Percentiles rank a stretch among this genome's conserved stretches.
phyloP scores from a whole-genome alignment of 2,888 invertebrate species.

The Catocala fraxini region DNA sequence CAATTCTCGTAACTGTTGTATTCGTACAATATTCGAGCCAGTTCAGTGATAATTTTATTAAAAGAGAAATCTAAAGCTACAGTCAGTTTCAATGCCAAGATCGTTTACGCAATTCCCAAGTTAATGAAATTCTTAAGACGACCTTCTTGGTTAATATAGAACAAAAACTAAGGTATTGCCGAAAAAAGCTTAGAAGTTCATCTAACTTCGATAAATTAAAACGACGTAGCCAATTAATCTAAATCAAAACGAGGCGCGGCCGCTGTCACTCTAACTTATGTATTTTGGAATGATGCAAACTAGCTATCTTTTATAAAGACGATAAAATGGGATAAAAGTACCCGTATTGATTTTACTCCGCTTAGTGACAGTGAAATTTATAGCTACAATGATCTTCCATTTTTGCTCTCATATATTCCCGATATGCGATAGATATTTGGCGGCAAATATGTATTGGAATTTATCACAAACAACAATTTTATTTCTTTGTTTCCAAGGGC shows the following conservation, averaged over 20 bases:
- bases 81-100: neutral
- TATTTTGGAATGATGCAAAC: constrained; percentile 8
- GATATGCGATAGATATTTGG: constrained; percentile 18
- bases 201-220: constrained; percentile 24
- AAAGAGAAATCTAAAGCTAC: neutral
- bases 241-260: constrained; percentile 12
- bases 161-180: constrained; percentile 3
- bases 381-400: constrained; percentile 42
- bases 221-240: constrained; percentile 26
- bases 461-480: constrained; percentile 6
- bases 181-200: constrained; percentile 10
- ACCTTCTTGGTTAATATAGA: neutral
- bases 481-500: constrained; percentile 6
- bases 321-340: constrained; percentile 16
- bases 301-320: constrained; percentile 9
- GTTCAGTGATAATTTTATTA: neutral
- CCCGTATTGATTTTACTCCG: constrained; percentile 44
- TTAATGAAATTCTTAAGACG: constrained; percentile 9
- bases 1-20: no score
- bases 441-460: constrained; percentile 13
- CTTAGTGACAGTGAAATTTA: constrained; percentile 53
- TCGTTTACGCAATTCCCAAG: neutral
- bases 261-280: constrained; percentile 6
- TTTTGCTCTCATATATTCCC: constrained; percentile 44
- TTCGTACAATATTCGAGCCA: no score